Conservation (phyloP, 2,888 invertebrate species). For the Lottia scabra region DNA sequence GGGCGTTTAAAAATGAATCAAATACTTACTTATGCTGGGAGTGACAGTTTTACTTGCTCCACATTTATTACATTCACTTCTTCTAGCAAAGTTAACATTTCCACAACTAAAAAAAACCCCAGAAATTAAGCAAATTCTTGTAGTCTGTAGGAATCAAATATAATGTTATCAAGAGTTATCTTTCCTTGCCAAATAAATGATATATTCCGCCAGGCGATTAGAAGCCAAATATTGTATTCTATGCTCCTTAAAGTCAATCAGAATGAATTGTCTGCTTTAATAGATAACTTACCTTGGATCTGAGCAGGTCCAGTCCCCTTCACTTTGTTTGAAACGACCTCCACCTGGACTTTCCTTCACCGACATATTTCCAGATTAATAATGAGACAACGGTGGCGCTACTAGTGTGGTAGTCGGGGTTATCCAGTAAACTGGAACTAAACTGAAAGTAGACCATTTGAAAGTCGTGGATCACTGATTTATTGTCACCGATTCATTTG, state of each 20-base stretch:
- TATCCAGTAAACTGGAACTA: neutral
- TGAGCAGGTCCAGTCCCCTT: constrained; percentile 71
- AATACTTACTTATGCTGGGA: neutral
- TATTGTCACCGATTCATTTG: no score
- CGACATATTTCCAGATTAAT: no score
- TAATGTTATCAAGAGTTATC: no score
- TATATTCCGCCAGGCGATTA: no score
- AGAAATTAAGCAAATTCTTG: no score
- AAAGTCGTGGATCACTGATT: no score
- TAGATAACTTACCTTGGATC: constrained; percentile 68
- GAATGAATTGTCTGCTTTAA: neutral
- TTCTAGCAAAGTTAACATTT: constrained; percentile 94
- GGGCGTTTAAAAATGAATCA: no score
- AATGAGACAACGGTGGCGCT: neutral
- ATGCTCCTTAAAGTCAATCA: no score
- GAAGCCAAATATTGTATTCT: no score
- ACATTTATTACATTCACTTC: constrained; percentile 92
- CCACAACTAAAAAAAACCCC: constrained; percentile 76
- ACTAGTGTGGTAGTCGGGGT: neutral
- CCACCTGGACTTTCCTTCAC: neutral
- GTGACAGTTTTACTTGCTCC: constrained; percentile 75
- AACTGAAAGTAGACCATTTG: no score
- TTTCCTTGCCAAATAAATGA: no score
- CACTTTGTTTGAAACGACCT: constrained; percentile 60
- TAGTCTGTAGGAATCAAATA: no score